Evolutionary conservation across 2,797 vertebrate genomes (phyloP).

Genomic region (Morus bassanus): DNA sequence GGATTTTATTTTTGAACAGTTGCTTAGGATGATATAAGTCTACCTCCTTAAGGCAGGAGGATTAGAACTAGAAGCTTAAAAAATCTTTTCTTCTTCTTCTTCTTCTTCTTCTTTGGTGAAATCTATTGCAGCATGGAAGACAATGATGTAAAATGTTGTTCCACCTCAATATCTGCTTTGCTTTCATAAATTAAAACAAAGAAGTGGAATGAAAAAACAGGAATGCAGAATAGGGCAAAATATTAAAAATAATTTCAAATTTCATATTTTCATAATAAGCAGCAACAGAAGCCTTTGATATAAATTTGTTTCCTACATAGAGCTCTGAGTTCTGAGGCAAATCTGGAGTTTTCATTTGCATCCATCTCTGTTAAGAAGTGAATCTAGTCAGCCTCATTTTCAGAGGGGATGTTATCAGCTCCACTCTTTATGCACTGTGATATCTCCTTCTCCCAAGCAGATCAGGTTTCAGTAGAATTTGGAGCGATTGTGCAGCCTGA

Average conservation of each 20-base stretch:
- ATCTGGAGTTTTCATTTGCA: not conserved
- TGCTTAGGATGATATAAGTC: not conserved
- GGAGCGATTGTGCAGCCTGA: not conserved
- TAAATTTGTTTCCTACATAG: not conserved
- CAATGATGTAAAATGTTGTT: not conserved
- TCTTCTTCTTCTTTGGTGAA: not conserved
- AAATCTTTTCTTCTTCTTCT: too few relatives aligned
- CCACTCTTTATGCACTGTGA: not conserved
- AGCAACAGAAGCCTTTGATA: not conserved
- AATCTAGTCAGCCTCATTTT: not conserved
- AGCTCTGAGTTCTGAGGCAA: not conserved
- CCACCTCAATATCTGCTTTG: not conserved
- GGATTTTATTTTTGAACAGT: not conserved
- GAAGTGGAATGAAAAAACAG: not conserved
- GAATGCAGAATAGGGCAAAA: not conserved
- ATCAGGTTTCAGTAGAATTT: constrained; percentile 6
- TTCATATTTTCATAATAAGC: not conserved
- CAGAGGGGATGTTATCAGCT: not conserved
- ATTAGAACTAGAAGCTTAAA: not conserved
- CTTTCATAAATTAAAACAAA: not conserved
- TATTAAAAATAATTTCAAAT: not conserved
- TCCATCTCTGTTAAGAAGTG: not conserved
- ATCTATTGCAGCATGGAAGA: not conserved
- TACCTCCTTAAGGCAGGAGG: not conserved
- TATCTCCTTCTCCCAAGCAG: not conserved